Conservation (phyloP, 2,113 vertebrate genomes). For the Crotalus horridus region DNA sequence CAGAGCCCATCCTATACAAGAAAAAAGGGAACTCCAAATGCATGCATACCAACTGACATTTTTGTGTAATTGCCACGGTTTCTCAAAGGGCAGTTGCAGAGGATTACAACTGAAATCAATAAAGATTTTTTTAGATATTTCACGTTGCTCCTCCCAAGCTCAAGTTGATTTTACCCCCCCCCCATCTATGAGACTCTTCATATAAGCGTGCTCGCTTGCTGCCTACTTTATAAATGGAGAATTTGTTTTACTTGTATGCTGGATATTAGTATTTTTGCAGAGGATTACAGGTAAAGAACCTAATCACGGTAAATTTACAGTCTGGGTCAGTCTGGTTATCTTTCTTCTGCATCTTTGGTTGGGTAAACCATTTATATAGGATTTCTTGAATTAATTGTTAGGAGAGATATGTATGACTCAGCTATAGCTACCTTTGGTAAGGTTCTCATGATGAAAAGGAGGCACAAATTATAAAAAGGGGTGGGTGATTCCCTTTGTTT, state of each 20-base stretch:
- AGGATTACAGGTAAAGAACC: background rate
- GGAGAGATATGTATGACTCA: background rate
- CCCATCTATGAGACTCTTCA: background rate
- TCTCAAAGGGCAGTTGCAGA: background rate
- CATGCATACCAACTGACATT: background rate
- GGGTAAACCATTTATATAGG: background rate
- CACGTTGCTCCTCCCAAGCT: background rate
- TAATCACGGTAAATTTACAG: background rate
- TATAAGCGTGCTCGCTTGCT: background rate
- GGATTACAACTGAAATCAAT: background rate
- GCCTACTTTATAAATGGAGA: background rate
- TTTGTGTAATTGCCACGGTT: background rate
- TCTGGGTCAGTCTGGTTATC: background rate
- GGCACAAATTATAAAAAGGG: background rate
- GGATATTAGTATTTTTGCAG: background rate
- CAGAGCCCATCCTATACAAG: background rate
- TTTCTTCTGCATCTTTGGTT: background rate
- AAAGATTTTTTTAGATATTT: background rate
- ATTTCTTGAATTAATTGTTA: background rate
- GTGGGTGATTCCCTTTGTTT: background rate
- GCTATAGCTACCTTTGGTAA: background rate
- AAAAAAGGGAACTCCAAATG: background rate
- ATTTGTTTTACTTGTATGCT: background rate
- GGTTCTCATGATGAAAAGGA: background rate
- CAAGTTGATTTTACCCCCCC: background rate